Evolutionary conservation across 2,888 invertebrate genomes (phyloP).

Genomic region (Alloplasta piceator): DNA sequence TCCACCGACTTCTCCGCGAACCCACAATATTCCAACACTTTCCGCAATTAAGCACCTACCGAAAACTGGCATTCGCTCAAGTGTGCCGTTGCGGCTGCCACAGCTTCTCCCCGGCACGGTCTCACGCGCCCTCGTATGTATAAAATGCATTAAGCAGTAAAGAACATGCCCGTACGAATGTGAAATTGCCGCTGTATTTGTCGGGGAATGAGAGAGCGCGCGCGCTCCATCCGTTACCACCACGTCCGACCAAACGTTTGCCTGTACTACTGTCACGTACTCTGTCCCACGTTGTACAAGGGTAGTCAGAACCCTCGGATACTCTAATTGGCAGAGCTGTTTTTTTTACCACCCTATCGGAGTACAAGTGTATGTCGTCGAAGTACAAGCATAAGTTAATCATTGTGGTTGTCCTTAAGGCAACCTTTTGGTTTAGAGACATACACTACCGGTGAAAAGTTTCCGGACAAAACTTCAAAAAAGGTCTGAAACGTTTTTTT

Average conservation of each 20-base stretch:
- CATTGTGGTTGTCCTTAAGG: too few relatives aligned
- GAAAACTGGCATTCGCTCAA: conserved; percentile 66
- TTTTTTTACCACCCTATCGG: background rate
- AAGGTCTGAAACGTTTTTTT: too few relatives aligned
- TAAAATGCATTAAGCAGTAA: conserved; percentile 58
- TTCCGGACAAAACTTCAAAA: too few relatives aligned
- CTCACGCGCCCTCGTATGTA: conserved; percentile 43
- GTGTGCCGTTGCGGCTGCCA: conserved; percentile 50
- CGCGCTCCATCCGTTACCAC: conserved; percentile 27
- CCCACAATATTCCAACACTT: conserved; percentile 66
- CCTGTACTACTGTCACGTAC: conserved; percentile 38
- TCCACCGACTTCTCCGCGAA: conserved; percentile 24
- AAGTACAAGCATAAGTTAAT: too few relatives aligned
- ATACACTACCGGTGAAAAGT: too few relatives aligned
- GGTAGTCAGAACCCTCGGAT: background rate
- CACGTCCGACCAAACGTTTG: conserved; percentile 48
- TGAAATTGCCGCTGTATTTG: background rate
- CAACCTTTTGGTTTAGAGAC: too few relatives aligned
- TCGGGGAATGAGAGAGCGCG: background rate
- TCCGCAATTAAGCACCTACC: conserved; percentile 65
- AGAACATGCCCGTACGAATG: conserved; percentile 14
- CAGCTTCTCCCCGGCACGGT: conserved; percentile 32
- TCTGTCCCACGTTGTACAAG: background rate
- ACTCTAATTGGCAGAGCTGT: conserved; percentile 29
- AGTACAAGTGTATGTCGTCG: background rate